phyloP scores from a whole-genome alignment of 2,888 invertebrate genomes.

The Orgyia antiqua region DNA sequence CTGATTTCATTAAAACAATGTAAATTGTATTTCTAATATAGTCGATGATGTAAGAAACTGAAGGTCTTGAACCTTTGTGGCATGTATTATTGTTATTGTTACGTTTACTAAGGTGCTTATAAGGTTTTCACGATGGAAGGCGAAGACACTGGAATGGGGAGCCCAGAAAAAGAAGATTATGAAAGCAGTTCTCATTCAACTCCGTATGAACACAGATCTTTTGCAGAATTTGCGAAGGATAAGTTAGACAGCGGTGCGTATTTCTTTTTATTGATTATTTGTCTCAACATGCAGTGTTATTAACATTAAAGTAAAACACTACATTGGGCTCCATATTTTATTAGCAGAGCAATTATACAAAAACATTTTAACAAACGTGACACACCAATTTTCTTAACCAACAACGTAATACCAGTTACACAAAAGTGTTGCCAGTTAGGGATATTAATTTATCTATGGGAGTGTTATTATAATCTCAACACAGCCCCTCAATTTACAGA shows the following conservation, averaged over 20 bases:
- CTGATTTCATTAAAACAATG: no score
- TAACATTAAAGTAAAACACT: no score
- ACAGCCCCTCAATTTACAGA: no score
- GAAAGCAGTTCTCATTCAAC: slow-evolving; percentile 66
- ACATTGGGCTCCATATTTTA: no score
- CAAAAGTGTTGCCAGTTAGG: no score
- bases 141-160: slow-evolving; percentile 48
- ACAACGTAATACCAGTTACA: no score
- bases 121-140: slow-evolving; percentile 50
- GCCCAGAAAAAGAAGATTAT: slow-evolving; percentile 58
- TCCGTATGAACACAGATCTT: slow-evolving; percentile 67
- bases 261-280: slow-evolving; percentile 1
- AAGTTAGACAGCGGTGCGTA: slow-evolving; percentile 67
- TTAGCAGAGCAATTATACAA: no score
- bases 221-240: slow-evolving; percentile 71
- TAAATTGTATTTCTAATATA: no score
- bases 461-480: no score
- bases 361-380: no score
- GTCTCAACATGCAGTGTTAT: background rate
- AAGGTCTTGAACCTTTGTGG: slow-evolving; percentile 43
- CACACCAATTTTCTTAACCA: no score
- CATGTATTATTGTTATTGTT: slow-evolving; percentile 39
- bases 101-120: slow-evolving; percentile 12
- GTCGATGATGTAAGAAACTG: slow-evolving; percentile 74
- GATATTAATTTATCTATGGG: no score